A percentile compares a stretch with the other conserved stretches of the same genome.
phyloP scores from a whole-genome alignment of 2,797 vertebrate genomes.

The Dicrostonyx torquatus region DNA sequence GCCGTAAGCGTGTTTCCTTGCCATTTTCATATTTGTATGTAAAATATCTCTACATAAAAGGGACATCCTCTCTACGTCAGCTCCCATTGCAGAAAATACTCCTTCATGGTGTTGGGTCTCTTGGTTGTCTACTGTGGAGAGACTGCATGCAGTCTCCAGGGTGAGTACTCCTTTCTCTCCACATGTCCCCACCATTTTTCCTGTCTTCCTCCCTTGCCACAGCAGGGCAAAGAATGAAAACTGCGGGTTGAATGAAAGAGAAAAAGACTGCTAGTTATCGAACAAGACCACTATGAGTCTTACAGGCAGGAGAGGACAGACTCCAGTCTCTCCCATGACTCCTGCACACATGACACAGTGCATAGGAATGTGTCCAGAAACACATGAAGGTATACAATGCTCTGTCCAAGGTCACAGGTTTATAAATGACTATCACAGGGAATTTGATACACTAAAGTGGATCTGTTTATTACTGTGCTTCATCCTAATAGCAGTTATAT shows the following conservation, averaged over 20 bases:
- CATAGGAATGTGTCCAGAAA: neutral
- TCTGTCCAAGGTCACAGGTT: neutral
- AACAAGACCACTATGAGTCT: neutral
- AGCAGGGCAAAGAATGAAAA: neutral
- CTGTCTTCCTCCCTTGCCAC: neutral
- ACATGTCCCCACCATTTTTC: neutral
- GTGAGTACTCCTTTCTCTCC: neutral
- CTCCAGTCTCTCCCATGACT: neutral
- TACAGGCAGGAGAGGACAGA: neutral
- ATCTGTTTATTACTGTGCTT: slow-evolving; percentile 27
- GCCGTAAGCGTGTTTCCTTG: neutral
- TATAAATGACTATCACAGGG: neutral
- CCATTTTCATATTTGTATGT: neutral
- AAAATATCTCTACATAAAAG: neutral
- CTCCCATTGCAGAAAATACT: neutral
- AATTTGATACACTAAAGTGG: neutral
- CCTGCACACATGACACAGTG: no score
- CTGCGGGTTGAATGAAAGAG: neutral
- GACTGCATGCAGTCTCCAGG: neutral
- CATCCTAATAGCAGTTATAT: neutral
- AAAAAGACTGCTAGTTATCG: neutral
- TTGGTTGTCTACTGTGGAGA: neutral
- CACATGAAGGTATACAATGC: neutral
- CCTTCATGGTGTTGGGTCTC: neutral
- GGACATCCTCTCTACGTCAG: neutral